Conservation (phyloP, 1,140 invertebrate species). For the Pseudobourletiella spinata region DNA sequence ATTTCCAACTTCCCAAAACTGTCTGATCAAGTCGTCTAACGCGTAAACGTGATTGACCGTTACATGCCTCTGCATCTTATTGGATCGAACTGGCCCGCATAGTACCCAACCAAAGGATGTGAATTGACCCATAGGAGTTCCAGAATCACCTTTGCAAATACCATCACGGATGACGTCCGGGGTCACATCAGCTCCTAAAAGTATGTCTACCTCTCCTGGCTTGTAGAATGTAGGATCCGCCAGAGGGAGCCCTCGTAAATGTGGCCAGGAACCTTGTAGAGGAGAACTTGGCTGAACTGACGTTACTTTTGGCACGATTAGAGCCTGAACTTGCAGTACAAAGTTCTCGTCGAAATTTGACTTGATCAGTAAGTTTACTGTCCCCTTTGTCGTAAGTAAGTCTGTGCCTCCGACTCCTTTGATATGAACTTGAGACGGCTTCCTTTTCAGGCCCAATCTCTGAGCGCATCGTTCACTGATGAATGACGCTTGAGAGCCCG, state of each 20-base stretch:
- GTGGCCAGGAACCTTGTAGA: neutral
- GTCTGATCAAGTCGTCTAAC: constrained; percentile 7
- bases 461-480: neutral
- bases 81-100: constrained; percentile 25
- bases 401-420: neutral
- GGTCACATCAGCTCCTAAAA: constrained; percentile 37
- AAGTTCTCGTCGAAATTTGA: neutral
- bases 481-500: neutral
- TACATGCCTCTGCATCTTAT: neutral
- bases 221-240: constrained; percentile 38
- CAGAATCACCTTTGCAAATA: constrained; percentile 25
- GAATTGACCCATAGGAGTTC: constrained; percentile 17
- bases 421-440: neutral
- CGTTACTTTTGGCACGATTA: neutral
- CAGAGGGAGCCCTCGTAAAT: constrained; percentile 9
- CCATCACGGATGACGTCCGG: constrained; percentile 34
- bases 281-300: neutral
- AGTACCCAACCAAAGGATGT: constrained; percentile 26
- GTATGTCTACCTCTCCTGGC: constrained; percentile 33
- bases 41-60: neutral
- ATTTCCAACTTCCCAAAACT: constrained; percentile 39
- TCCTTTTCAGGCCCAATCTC: neutral
- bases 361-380: neutral
- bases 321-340: neutral
- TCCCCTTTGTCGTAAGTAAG: neutral